Conservation (phyloP, 2,888 invertebrate genomes). For the Cryptocephalus moraei region DNA sequence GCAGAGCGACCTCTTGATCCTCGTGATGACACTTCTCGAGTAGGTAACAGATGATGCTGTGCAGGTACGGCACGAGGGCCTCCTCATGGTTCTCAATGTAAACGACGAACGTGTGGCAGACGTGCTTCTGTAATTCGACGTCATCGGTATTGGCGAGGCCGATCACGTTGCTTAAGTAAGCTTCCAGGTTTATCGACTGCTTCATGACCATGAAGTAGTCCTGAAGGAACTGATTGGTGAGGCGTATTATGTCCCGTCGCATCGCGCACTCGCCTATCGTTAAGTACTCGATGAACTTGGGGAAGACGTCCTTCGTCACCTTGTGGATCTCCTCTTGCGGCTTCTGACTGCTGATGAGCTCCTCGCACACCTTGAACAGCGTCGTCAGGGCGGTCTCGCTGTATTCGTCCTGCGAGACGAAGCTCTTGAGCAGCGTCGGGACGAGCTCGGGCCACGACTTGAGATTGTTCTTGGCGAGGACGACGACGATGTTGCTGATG, state of each 20-base stretch:
- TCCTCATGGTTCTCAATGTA: slow-evolving; percentile 84
- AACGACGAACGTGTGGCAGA: slow-evolving; percentile 94
- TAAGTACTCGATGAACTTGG: slow-evolving; percentile 26
- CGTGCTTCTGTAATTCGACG: slow-evolving; percentile 91
- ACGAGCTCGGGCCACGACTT: slow-evolving; percentile 90
- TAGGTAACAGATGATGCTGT: slow-evolving; percentile 97
- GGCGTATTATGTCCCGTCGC: slow-evolving; percentile 24
- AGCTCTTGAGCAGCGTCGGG: slow-evolving; percentile 80
- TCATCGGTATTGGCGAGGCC: slow-evolving; percentile 89
- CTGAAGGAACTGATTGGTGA: slow-evolving; percentile 34
- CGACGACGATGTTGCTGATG: slow-evolving; percentile 93
- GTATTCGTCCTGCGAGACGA: slow-evolving; percentile 84
- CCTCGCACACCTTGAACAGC: slow-evolving; percentile 97
- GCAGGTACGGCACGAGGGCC: slow-evolving; percentile 88
- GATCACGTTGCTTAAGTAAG: slow-evolving; percentile 72
- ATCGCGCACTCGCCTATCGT: slow-evolving; percentile 24
- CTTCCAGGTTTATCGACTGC: slow-evolving; percentile 28
- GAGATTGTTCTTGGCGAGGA: slow-evolving; percentile 85
- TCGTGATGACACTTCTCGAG: slow-evolving; percentile 83
- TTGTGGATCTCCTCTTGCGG: slow-evolving; percentile 25
- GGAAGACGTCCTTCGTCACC: slow-evolving; percentile 28
- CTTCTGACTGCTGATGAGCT: slow-evolving; percentile 47
- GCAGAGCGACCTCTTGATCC: slow-evolving; percentile 88
- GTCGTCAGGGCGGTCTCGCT: slow-evolving; percentile 97
- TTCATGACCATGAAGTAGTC: slow-evolving; percentile 30